These are phyloP conservation scores for Colaptes auratus DNA, from an alignment of 2,113 vertebrate species.

Conservation along the genomic window DNA sequence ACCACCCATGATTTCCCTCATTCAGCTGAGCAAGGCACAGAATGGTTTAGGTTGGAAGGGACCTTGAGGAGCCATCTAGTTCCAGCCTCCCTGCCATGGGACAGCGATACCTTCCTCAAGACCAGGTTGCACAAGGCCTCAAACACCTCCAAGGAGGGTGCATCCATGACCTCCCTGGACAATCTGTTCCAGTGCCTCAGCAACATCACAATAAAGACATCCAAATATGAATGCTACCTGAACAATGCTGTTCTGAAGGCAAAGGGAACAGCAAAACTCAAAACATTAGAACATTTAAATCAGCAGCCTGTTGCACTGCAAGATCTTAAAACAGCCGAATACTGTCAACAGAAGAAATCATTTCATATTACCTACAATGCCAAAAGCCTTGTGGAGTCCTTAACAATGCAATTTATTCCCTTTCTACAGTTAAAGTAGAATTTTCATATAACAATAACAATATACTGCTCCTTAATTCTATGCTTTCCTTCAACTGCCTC, in stretches of 20 bases:
- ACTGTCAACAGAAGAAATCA: not conserved
- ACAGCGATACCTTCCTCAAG: no score
- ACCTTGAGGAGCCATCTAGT: no score
- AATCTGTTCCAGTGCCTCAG: no score
- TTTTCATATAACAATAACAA: not conserved
- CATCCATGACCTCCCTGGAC: no score
- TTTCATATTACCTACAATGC: not conserved
- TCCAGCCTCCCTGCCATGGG: no score
- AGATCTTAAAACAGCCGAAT: not conserved
- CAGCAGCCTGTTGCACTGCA: not conserved
- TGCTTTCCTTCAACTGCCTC: not conserved
- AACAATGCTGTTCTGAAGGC: not conserved
- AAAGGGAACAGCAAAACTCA: not conserved
- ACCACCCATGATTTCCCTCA: accelerated
- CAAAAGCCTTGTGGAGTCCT: not conserved
- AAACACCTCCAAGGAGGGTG: no score
- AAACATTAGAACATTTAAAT: not conserved
- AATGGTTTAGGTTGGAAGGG: no score
- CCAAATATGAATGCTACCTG: not conserved
- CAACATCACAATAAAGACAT: no score
- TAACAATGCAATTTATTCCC: not conserved
- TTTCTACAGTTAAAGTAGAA: not conserved
- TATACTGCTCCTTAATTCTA: not conserved
- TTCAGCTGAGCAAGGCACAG: not conserved
- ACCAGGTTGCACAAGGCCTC: no score